Evolutionary conservation across 2,888 invertebrate species (phyloP).

Genomic region (Ochropacha duplaris): DNA sequence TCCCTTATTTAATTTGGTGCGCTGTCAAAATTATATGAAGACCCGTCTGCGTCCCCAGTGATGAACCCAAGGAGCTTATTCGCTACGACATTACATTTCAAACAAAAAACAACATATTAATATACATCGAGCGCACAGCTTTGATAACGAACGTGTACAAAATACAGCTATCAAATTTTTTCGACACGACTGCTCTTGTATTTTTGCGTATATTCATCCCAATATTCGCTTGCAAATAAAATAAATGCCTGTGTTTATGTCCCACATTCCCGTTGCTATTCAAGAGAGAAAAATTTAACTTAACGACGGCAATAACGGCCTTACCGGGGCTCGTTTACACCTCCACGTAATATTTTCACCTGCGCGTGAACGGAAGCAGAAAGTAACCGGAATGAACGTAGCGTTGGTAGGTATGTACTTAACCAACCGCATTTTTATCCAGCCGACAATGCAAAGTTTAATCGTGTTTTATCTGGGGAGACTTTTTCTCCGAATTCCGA

Average conservation of each 20-base stretch:
- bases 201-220: constrained; percentile 41
- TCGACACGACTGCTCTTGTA: constrained; percentile 13
- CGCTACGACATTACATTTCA: background rate
- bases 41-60: constrained; percentile 2
- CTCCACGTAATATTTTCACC: constrained; percentile 63
- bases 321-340: constrained; percentile 66
- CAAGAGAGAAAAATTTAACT: constrained; percentile 70
- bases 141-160: constrained; percentile 15
- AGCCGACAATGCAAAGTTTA: constrained; percentile 30
- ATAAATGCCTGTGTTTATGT: constrained; percentile 65
- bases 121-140: background rate
- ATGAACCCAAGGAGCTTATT: constrained; percentile 2
- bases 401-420: constrained; percentile 39
- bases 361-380: constrained; percentile 56
- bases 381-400: constrained; percentile 50
- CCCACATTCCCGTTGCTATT: constrained; percentile 60
- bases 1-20: background rate
- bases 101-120: background rate
- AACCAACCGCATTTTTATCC: constrained; percentile 46
- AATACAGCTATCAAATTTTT: constrained; percentile 22
- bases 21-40: constrained; percentile 4
- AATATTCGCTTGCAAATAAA: constrained; percentile 62
- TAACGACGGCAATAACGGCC: constrained; percentile 69
- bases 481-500: constrained; percentile 28
- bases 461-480: constrained; percentile 44